A percentile compares a stretch with the other conserved stretches of the same genome.
These are phyloP conservation scores for Pelodiscus sinensis DNA, from an alignment of 2,113 vertebrate species.

Conservation along the genomic window DNA sequence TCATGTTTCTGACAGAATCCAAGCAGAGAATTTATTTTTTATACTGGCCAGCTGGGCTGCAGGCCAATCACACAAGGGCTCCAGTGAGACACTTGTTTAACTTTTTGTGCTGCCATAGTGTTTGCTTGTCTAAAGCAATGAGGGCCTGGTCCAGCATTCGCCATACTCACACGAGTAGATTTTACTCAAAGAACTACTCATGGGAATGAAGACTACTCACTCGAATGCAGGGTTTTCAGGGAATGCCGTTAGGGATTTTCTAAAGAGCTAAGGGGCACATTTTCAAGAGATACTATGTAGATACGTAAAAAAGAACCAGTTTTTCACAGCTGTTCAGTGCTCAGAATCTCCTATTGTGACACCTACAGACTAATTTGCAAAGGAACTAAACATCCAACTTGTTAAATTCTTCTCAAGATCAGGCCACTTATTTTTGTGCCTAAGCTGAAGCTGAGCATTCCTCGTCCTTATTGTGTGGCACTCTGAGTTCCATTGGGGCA, in stretches of 20 bases:
- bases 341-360: neutral
- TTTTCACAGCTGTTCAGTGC: neutral
- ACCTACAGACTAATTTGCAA: neutral
- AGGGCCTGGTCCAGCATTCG: slow-evolving; percentile 39
- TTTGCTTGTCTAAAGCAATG: slow-evolving; percentile 43
- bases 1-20: slow-evolving; percentile 9
- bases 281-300: neutral
- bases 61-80: slow-evolving; percentile 46
- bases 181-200: neutral
- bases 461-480: neutral
- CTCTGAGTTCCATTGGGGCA: neutral
- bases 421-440: neutral
- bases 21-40: neutral
- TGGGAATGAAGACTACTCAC: neutral
- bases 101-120: slow-evolving; percentile 54
- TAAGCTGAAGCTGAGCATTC: neutral
- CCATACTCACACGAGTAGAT: neutral
- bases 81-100: slow-evolving; percentile 44
- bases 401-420: neutral
- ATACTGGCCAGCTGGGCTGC: neutral
- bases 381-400: neutral
- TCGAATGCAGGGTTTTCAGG: neutral
- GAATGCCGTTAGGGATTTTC: neutral
- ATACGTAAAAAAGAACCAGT: neutral
- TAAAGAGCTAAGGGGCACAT: neutral